A percentile compares a stretch with the other conserved stretches of the same genome.
Evolutionary conservation across 1,140 invertebrate species (phyloP).

Genomic region (Drusus annulatus): DNA sequence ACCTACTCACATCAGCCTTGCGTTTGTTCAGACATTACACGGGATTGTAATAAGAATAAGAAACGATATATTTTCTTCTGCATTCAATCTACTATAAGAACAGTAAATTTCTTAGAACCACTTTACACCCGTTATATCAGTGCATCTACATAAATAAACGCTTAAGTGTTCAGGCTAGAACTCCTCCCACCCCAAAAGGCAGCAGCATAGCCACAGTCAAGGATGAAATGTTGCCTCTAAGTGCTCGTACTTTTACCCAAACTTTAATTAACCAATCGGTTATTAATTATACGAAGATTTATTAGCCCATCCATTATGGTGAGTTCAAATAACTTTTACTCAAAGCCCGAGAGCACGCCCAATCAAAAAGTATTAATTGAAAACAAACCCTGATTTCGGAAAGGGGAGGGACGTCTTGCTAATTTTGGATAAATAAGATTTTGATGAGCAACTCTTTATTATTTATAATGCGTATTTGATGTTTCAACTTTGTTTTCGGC

Average conservation of each 20-base stretch:
- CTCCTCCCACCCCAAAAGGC: background rate
- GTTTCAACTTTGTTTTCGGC: background rate
- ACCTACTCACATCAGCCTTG: too few relatives aligned
- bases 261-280: constrained; percentile 52
- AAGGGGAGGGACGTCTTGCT: constrained; percentile 11
- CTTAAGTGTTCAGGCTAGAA: too few relatives aligned
- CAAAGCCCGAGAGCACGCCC: constrained; percentile 15
- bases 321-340: constrained; percentile 39
- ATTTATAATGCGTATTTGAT: constrained; percentile 12
- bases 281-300: constrained; percentile 51
- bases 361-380: constrained; percentile 48
- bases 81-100: too few relatives aligned
- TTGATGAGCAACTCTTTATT: constrained; percentile 13
- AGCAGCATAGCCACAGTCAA: background rate
- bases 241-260: constrained; percentile 35
- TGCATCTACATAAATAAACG: too few relatives aligned
- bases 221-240: constrained; percentile 41
- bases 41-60: too few relatives aligned
- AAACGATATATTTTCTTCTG: too few relatives aligned
- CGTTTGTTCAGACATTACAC: too few relatives aligned
- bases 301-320: constrained; percentile 40
- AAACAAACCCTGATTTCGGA: constrained; percentile 36
- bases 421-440: constrained; percentile 31
- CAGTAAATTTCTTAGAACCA: too few relatives aligned
- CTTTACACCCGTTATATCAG: too few relatives aligned